Conservation (phyloP, 2,113 vertebrate genomes). For the Elachura formosa region DNA sequence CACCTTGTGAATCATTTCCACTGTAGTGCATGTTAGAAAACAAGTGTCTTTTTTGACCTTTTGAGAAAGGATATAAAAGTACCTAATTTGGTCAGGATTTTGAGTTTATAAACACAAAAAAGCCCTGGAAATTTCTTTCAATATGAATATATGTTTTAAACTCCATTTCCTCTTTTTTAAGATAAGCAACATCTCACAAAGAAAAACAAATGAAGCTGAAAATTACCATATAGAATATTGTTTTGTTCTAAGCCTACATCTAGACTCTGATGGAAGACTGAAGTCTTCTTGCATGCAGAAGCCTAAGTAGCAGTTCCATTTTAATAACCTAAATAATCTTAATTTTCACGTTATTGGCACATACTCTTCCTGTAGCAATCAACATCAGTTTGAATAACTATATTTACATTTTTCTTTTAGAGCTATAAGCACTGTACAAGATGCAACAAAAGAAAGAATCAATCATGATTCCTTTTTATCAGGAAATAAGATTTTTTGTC, state of each 20-base stretch:
- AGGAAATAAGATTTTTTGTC: neutral
- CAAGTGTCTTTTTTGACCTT: neutral
- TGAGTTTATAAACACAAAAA: neutral
- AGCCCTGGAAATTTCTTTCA: neutral
- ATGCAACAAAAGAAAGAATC: neutral
- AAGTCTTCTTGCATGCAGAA: neutral
- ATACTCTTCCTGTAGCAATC: neutral
- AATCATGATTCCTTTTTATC: no score
- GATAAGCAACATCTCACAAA: neutral
- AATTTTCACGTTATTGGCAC: neutral
- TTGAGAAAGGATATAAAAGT: neutral
- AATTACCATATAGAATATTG: neutral
- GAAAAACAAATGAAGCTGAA: neutral
- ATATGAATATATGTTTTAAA: rapidly evolving
- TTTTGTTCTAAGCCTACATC: neutral
- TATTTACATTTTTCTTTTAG: neutral
- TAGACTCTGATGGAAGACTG: neutral
- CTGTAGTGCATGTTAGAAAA: neutral
- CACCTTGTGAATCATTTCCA: neutral
- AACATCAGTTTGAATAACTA: neutral
- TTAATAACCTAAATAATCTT: neutral
- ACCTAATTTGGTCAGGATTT: neutral
- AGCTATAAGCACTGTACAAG: neutral
- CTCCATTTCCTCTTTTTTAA: neutral
- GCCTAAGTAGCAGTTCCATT: neutral